Percentiles rank a stretch among this genome's conserved stretches.
Conservation (phyloP, 2,113 vertebrate genomes). For the Micronycteris hirsuta region DNA sequence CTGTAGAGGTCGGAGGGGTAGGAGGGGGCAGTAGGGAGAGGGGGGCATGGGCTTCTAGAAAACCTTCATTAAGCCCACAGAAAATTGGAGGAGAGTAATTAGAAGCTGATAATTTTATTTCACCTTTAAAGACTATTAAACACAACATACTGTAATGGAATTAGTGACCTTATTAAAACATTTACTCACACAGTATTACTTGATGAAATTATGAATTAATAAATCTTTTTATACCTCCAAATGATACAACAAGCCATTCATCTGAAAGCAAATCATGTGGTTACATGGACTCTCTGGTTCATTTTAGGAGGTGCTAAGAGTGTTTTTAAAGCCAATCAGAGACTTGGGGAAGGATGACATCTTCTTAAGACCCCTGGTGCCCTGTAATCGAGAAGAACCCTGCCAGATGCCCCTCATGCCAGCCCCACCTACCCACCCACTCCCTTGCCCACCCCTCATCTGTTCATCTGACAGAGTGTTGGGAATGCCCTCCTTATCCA, state of each 20-base stretch:
- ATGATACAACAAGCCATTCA: conserved; percentile 42
- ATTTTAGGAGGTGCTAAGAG: not conserved
- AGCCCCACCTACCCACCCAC: not conserved
- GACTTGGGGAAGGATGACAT: not conserved
- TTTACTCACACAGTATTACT: conserved; percentile 61
- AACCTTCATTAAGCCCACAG: conserved; percentile 30
- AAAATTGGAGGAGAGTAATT: conserved; percentile 49
- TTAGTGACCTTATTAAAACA: conserved; percentile 70
- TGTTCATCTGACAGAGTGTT: not conserved
- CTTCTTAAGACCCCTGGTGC: not conserved
- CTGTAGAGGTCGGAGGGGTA: not conserved
- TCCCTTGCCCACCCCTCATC: not conserved
- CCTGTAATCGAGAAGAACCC: not conserved
- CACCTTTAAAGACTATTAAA: conserved; percentile 64
- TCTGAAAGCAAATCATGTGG: conserved; percentile 31
- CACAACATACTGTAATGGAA: conserved; percentile 52
- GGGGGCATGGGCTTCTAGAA: conserved; percentile 18
- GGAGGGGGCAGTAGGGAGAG: not conserved
- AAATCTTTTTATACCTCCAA: conserved; percentile 58
- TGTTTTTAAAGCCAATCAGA: conserved; percentile 1
- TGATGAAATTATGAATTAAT: conserved; percentile 68
- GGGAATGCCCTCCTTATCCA: not conserved
- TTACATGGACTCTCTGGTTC: not conserved
- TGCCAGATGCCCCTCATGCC: not conserved
- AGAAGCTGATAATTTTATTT: conserved; percentile 58